These are phyloP conservation scores for Elachura formosa DNA, from an alignment of 2,113 vertebrate species.

Conservation along the genomic window DNA sequence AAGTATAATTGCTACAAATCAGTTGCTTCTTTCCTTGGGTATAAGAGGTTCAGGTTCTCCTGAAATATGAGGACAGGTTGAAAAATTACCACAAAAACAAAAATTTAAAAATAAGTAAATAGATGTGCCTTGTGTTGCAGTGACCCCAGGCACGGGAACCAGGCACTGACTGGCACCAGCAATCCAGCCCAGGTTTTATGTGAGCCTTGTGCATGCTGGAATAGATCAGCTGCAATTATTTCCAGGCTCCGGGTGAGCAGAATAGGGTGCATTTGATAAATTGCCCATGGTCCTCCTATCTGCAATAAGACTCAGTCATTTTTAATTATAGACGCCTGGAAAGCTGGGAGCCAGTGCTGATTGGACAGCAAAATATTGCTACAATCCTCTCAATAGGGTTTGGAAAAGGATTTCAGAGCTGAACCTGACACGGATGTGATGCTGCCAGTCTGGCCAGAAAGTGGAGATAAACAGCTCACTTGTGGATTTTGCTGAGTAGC, in stretches of 20 bases:
- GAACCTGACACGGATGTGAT: neutral
- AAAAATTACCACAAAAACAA: neutral
- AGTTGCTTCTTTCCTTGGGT: neutral
- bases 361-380: conserved; percentile 19
- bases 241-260: neutral
- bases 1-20: conserved; percentile 1
- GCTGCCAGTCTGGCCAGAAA: conserved; percentile 6
- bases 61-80: neutral
- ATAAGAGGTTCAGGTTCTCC: neutral
- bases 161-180: neutral
- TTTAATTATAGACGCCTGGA: neutral
- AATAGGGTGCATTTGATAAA: conserved; percentile 49
- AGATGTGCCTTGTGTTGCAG: neutral
- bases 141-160: neutral
- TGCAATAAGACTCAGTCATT: conserved; percentile 24
- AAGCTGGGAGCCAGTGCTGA: neutral
- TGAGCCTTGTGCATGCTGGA: neutral
- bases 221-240: conserved; percentile 33
- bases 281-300: neutral
- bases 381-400: neutral
- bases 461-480: neutral
- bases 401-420: neutral
- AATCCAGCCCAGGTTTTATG: conserved; percentile 28
- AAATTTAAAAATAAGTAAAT: neutral
- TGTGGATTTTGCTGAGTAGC: neutral